A percentile compares a stretch with the other conserved stretches of the same genome.
Conservation (phyloP, 2,113 vertebrate species). For the Xenotilapia caudafasciata region DNA sequence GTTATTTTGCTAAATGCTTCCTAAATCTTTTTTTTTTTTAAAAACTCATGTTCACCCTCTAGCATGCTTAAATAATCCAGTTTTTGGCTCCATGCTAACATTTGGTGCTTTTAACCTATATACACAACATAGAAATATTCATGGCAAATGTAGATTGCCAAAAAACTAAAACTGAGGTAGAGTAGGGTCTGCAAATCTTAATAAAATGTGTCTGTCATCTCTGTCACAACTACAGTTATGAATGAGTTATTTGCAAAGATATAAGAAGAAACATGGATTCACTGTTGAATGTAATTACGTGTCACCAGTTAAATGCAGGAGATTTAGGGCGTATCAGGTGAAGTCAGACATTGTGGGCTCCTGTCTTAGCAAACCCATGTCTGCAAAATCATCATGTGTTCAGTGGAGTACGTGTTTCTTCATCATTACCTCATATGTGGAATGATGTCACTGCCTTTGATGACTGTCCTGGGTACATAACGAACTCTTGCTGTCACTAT, state of each 20-base stretch:
- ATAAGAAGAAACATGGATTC: background rate
- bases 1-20: background rate
- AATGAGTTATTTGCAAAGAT: background rate
- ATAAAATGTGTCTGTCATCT: background rate
- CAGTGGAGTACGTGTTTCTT: background rate
- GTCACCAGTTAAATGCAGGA: background rate
- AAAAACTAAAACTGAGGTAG: background rate
- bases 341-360: background rate
- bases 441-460: background rate
- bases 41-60: background rate
- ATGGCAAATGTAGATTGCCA: background rate
- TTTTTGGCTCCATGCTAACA: background rate
- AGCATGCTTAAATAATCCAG: background rate
- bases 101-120: background rate
- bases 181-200: background rate
- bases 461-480: background rate
- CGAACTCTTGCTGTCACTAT: background rate
- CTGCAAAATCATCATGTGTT: background rate
- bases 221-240: background rate
- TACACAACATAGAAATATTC: background rate
- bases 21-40: background rate
- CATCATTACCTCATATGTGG: background rate
- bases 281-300: background rate
- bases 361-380: background rate
- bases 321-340: background rate